These are phyloP conservation scores for Rutpela maculata DNA, from an alignment of 2,888 invertebrate genomes.

Conservation along the genomic window DNA sequence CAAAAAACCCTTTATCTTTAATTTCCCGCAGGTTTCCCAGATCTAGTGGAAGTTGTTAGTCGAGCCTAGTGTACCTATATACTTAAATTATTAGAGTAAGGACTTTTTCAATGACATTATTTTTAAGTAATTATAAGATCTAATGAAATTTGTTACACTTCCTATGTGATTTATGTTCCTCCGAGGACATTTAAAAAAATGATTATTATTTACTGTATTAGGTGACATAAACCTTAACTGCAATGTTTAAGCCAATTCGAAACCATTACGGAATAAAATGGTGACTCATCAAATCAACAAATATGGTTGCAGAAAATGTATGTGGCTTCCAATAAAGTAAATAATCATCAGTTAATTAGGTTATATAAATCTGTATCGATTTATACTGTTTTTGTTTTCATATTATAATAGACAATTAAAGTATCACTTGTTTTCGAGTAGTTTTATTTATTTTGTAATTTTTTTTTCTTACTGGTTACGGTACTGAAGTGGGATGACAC, in stretches of 20 bases:
- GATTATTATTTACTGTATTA: conserved; percentile 15
- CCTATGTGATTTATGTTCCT: conserved; percentile 36
- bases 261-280: neutral
- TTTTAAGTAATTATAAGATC: conserved; percentile 51
- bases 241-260: neutral
- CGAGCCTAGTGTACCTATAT: conserved; percentile 63
- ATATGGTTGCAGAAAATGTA: neutral
- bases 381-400: conserved; percentile 66
- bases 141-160: conserved; percentile 35
- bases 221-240: neutral
- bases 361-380: conserved; percentile 58
- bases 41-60: conserved; percentile 49
- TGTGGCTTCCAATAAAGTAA: conserved; percentile 20
- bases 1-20: conserved; percentile 34
- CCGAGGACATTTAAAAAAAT: conserved; percentile 31
- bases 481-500: too few relatives aligned
- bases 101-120: conserved; percentile 58
- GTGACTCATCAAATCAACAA: neutral
- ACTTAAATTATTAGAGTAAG: conserved; percentile 40
- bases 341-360: conserved; percentile 22
- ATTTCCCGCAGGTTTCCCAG: conserved; percentile 14
- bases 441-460: neutral
- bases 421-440: conserved; percentile 62
- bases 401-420: conserved; percentile 66
- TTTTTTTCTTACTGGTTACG: too few relatives aligned